Conservation (phyloP, 2,113 vertebrate genomes). For the Albula glossodonta region DNA sequence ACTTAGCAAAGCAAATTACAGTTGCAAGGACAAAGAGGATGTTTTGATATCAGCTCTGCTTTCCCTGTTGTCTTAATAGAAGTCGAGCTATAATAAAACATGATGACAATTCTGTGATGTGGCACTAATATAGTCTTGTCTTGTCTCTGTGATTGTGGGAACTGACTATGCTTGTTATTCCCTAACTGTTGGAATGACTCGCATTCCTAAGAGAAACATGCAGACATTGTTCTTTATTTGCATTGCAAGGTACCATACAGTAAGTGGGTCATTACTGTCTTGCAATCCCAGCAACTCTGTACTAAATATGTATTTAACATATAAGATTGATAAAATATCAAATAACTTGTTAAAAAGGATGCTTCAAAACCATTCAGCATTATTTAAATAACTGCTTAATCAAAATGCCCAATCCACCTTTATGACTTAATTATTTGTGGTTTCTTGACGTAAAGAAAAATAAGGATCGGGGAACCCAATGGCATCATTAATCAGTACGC, state of each 20-base stretch:
- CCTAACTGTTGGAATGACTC: not conserved
- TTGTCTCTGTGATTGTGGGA: not conserved
- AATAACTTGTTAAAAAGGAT: too few species aligned
- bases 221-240: not conserved
- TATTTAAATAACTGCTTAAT: too few species aligned
- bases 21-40: not conserved
- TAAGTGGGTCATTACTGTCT: not conserved
- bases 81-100: not conserved
- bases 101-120: not conserved
- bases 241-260: not conserved
- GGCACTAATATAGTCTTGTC: not conserved
- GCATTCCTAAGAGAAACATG: not conserved
- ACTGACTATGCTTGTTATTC: not conserved
- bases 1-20: not conserved
- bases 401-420: too few species aligned
- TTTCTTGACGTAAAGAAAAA: not conserved
- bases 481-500: not conserved
- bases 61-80: not conserved
- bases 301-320: too few species aligned
- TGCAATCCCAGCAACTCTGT: too few species aligned
- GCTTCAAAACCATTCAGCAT: too few species aligned
- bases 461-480: not conserved
- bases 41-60: not conserved
- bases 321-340: too few species aligned
- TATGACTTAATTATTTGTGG: not conserved